Evolutionary conservation across 2,797 vertebrate species (phyloP), one percentile per base, ranked within the genome.

Genomic region (Pelodytes ibericus): DNA sequence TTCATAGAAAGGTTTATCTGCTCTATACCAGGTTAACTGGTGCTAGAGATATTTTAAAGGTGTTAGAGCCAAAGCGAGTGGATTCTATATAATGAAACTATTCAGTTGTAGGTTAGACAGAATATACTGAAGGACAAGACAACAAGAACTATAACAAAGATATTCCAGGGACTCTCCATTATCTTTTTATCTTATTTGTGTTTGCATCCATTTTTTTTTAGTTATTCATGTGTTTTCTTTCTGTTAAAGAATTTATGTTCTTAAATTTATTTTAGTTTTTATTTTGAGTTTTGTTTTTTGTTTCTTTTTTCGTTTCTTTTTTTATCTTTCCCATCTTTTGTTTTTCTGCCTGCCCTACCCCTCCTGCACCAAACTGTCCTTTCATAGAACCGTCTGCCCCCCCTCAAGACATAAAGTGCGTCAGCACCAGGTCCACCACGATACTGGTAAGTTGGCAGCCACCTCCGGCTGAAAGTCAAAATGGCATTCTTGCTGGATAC

Each of bases 401-500:
- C 92, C 97, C 97, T 93, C 96, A 96, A 94, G 96, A 97, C 83
- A 93, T 98, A 94, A 95, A 95, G 90, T 98, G 97, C 87, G 93
- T 93, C 94, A 96, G 94, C 93, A 89, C 93, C 88, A 95, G 95
- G 90, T 99, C 97, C 90, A 99, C 96, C 82, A 90, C 92, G 92
- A 94, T 99, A 93, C 93, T 96, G 97, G 97, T 99, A 98, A 97
- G 96, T 99, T 99, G 98, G 96, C 93, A 81, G 87, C 94, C 96
- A 81, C 98, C 96, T 51, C 94, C 95, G 77, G 87, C 90, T 83
- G 92, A 92, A 82, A 96, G 95, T 91, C 96, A 96, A 88, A 98
- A 98, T 73, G 98, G 98, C 80, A 89, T 86, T 89, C 93, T 99
- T 93, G 93, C 88, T 83, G 95, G 95, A 85, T 99, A 98, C 91